A percentile compares a stretch with the other conserved stretches of the same genome.
phyloP scores from a whole-genome alignment of 2,888 invertebrate species.

The Mimachlamys varia region DNA sequence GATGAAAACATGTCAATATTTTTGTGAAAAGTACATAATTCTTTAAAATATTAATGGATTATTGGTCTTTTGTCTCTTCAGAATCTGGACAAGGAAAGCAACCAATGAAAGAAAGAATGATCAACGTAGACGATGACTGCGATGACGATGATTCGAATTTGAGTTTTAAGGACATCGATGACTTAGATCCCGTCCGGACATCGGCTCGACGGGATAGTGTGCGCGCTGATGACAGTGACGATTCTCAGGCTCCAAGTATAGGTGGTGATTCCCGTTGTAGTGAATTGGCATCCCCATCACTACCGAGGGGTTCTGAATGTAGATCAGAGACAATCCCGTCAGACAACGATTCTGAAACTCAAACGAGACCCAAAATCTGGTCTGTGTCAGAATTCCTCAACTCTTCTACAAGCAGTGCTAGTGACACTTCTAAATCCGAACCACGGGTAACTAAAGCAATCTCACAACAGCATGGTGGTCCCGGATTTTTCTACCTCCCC shows the following conservation, averaged over 20 bases:
- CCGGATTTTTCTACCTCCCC: constrained; percentile 66
- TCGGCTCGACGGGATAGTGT: constrained; percentile 43
- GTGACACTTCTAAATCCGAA: constrained; percentile 39
- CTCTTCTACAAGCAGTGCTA: constrained; percentile 50
- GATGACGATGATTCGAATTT: constrained; percentile 58
- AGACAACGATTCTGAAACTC: constrained; percentile 44
- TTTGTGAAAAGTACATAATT: too few species aligned
- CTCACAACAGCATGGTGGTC: constrained; percentile 54
- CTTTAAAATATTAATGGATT: too few species aligned
- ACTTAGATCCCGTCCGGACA: constrained; percentile 48
- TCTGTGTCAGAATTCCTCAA: constrained; percentile 70
- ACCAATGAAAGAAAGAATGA: constrained; percentile 54
- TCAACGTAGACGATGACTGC: constrained; percentile 65
- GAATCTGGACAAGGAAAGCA: neutral
- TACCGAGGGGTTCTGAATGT: constrained; percentile 31
- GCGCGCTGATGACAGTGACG: constrained; percentile 42
- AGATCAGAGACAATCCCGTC: constrained; percentile 39
- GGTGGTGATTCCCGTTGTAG: constrained; percentile 48
- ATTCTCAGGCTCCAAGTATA: constrained; percentile 49
- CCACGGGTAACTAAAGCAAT: constrained; percentile 50
- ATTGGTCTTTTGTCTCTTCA: neutral
- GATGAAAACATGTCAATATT: too few species aligned
- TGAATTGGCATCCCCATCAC: constrained; percentile 42
- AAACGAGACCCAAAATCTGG: constrained; percentile 71
- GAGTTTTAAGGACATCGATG: constrained; percentile 56